Percentiles rank a stretch among this genome's conserved stretches.
Evolutionary conservation across 2,797 vertebrate genomes (phyloP).

Genomic region (Danio albolineatus): DNA sequence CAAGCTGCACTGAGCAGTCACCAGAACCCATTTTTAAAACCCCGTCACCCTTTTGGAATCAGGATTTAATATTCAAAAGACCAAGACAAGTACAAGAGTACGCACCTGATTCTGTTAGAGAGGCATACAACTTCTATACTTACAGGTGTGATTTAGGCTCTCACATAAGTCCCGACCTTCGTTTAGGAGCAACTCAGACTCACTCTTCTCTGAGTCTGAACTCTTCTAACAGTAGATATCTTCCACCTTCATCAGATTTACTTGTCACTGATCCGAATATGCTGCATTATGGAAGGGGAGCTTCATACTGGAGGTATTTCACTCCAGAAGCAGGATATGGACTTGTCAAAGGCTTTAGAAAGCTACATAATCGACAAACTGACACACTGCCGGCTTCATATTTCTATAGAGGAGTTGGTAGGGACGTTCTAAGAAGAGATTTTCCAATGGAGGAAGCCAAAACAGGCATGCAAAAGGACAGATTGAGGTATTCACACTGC

Average conservation of each 20-base stretch:
- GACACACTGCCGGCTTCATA: slow-evolving; percentile 40
- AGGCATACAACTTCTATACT: slow-evolving; percentile 60
- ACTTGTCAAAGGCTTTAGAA: slow-evolving; percentile 24
- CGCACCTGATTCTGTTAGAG: slow-evolving; percentile 35
- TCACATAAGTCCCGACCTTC: slow-evolving; percentile 58
- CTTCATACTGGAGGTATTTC: slow-evolving; percentile 43
- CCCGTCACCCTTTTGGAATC: slow-evolving; percentile 75
- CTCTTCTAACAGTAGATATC: slow-evolving; percentile 7
- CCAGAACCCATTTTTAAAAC: slow-evolving; percentile 74
- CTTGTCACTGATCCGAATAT: slow-evolving; percentile 9
- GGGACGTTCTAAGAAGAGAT: slow-evolving; percentile 16
- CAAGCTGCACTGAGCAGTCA: slow-evolving; percentile 55
- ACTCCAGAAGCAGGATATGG: slow-evolving; percentile 40
- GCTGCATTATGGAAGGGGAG: slow-evolving; percentile 5
- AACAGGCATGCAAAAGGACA: slow-evolving; percentile 21
- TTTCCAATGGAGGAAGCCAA: slow-evolving; percentile 16
- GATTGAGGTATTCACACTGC: slow-evolving; percentile 23
- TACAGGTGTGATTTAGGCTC: slow-evolving; percentile 39
- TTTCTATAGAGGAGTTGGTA: slow-evolving; percentile 31
- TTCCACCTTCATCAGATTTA: slow-evolving; percentile 12
- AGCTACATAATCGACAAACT: slow-evolving; percentile 20
- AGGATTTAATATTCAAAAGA: slow-evolving; percentile 56
- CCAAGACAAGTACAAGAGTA: slow-evolving; percentile 37
- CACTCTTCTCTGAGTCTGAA: slow-evolving; percentile 60
- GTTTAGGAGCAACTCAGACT: slow-evolving; percentile 62